phyloP scores from a whole-genome alignment of 2,888 invertebrate species.

The Spialia ferax region DNA sequence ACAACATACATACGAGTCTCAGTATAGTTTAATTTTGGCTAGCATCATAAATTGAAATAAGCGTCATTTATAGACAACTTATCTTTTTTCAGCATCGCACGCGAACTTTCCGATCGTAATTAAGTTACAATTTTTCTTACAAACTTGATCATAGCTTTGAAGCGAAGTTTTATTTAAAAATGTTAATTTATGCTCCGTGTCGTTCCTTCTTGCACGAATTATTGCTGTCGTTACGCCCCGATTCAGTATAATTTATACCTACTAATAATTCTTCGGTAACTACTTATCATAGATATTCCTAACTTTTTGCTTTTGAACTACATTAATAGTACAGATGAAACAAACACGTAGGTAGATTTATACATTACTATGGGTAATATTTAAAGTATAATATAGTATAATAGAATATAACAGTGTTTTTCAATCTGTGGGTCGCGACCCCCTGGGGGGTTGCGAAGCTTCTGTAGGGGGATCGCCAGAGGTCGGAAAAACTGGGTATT shows the following conservation, averaged over 20 bases:
- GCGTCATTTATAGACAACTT: background rate
- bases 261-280: background rate
- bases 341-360: too few relatives aligned
- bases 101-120: constrained; percentile 57
- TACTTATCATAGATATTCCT: background rate
- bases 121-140: constrained; percentile 57
- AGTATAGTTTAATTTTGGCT: background rate
- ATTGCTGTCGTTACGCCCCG: constrained; percentile 24
- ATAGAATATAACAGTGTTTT: too few relatives aligned
- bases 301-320: background rate
- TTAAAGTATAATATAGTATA: too few relatives aligned
- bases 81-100: constrained; percentile 46
- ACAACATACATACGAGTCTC: too few relatives aligned
- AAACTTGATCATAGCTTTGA: constrained; percentile 50
- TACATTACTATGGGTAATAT: too few relatives aligned
- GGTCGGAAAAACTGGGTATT: too few relatives aligned
- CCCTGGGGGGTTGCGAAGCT: too few relatives aligned
- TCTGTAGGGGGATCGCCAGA: too few relatives aligned
- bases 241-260: constrained; percentile 7
- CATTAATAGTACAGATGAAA: background rate
- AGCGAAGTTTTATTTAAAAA: constrained; percentile 34
- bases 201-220: constrained; percentile 30
- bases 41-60: background rate
- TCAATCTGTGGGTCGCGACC: too few relatives aligned
- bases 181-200: constrained; percentile 34